These are phyloP conservation scores for Halocynthia aurantium DNA, from an alignment of 23 tunicate species.

Conservation along the genomic window DNA sequence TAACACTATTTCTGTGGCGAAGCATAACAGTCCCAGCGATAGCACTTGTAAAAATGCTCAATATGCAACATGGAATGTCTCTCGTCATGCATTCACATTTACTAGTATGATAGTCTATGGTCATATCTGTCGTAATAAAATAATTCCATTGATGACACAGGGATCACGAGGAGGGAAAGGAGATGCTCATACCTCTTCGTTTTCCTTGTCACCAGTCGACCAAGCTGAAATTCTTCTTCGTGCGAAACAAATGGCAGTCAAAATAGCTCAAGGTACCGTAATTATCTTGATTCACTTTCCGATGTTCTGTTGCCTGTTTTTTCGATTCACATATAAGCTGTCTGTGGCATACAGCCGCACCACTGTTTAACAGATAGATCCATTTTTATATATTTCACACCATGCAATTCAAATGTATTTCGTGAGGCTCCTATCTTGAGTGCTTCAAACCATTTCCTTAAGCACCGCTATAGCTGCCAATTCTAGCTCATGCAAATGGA, in stretches of 20 bases:
- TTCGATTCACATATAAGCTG: too few relatives aligned
- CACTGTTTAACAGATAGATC: not conserved
- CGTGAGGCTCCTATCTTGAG: not conserved
- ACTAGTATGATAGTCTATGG: too few relatives aligned
- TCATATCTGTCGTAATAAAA: too few relatives aligned
- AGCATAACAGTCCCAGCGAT: not conserved
- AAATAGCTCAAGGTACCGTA: conserved; percentile 13
- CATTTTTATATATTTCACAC: not conserved
- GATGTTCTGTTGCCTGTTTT: too few relatives aligned
- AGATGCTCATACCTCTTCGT: not conserved
- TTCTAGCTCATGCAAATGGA: too few relatives aligned
- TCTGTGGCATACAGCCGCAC: not conserved
- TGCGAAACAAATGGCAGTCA: not conserved
- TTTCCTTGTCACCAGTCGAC: not conserved
- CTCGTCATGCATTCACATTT: too few relatives aligned
- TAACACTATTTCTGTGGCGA: too few relatives aligned
- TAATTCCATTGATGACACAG: not conserved
- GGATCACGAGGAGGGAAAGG: conserved; percentile 16
- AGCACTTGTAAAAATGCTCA: not conserved
- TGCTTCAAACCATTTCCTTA: too few relatives aligned
- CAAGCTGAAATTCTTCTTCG: not conserved
- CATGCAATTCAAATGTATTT: not conserved
- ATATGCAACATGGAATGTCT: too few relatives aligned
- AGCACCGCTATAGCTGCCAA: too few relatives aligned
- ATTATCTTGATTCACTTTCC: too few relatives aligned